Conservation (phyloP, 2,888 invertebrate species). For the Trachelus iudaicus region DNA sequence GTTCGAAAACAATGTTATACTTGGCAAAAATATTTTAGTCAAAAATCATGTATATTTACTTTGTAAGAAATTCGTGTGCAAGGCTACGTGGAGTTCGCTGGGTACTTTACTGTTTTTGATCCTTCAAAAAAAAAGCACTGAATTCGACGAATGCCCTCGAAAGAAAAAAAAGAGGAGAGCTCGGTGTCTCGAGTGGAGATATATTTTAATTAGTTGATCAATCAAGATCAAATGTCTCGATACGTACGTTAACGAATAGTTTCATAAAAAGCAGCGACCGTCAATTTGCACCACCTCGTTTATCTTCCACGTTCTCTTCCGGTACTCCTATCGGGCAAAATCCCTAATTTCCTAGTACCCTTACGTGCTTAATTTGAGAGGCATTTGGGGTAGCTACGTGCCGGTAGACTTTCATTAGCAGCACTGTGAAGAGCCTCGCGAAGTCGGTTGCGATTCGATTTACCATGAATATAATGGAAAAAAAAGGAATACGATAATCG, state of each 20-base stretch:
- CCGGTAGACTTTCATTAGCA: neutral
- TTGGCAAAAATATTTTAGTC: too few relatives aligned
- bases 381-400: slow-evolving; percentile 4
- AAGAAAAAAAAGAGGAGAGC: neutral
- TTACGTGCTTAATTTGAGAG: slow-evolving; percentile 36
- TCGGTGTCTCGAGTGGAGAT: neutral
- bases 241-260: neutral
- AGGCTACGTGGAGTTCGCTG: too few relatives aligned
- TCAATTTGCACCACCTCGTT: neutral
- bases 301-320: slow-evolving; percentile 1
- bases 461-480: slow-evolving; percentile 14
- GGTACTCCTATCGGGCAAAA: slow-evolving; percentile 8
- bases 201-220: neutral
- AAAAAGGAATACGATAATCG: neutral
- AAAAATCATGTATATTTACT: too few relatives aligned
- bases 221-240: slow-evolving; percentile 4
- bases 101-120: too few relatives aligned
- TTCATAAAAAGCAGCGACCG: neutral
- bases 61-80: too few relatives aligned
- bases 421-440: neutral
- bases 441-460: slow-evolving; percentile 15
- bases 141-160: too few relatives aligned
- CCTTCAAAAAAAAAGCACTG: too few relatives aligned
- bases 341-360: neutral
- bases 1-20: too few relatives aligned